Evolutionary conservation across 35 echinoderm and acorn worm species (phyloP).

Genomic region (Diadema setosum): DNA sequence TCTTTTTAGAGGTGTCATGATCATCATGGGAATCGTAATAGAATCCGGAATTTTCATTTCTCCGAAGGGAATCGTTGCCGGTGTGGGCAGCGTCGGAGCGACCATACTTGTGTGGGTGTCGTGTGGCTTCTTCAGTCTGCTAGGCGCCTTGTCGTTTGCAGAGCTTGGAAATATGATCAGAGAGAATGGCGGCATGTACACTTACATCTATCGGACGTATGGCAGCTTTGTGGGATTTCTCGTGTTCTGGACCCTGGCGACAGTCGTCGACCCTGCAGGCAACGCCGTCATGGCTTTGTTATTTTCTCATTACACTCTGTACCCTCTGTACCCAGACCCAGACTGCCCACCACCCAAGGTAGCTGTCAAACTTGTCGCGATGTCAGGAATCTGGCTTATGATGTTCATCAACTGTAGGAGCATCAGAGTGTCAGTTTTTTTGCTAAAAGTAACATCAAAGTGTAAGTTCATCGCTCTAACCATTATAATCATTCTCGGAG

Average conservation of each 20-base stretch:
- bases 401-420: constrained; percentile 1
- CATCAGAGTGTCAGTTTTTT: background rate
- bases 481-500: constrained; percentile 30
- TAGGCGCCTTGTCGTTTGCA: background rate
- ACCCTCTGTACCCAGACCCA: background rate
- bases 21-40: constrained; percentile 38
- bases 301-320: constrained; percentile 1
- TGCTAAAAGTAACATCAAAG: background rate
- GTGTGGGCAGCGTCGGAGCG: constrained; percentile 45
- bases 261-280: background rate
- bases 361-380: background rate
- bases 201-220: background rate
- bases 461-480: constrained; percentile 5
- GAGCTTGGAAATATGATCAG: constrained; percentile 9
- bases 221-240: background rate
- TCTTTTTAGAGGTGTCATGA: background rate
- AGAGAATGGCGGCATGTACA: background rate
- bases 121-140: constrained; percentile 23
- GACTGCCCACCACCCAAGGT: background rate
- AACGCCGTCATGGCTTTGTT: background rate
- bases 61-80: constrained; percentile 73
- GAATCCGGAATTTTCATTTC: constrained; percentile 89
- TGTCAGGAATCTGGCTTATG: background rate
- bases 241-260: background rate
- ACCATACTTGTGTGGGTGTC: constrained; percentile 59